Evolutionary conservation across 2,888 invertebrate genomes (phyloP).

Genomic region (Troglohyphantes excavatus): DNA sequence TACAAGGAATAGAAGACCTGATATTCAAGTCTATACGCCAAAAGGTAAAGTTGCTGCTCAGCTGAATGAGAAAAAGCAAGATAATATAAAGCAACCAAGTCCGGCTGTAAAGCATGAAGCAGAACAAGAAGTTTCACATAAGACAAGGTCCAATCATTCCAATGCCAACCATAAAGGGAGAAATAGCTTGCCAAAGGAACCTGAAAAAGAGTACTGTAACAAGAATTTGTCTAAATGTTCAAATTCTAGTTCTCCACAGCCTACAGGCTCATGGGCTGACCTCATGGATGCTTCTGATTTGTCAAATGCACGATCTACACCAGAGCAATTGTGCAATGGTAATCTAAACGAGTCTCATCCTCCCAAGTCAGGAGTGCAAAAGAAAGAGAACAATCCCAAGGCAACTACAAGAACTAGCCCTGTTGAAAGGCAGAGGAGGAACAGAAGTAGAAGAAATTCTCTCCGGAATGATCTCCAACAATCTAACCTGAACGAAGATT

Average conservation of each 20-base stretch:
- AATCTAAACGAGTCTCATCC: slow-evolving; percentile 2
- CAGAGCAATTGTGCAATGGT: slow-evolving; percentile 40
- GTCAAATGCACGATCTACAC: slow-evolving; percentile 44
- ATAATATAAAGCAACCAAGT: neutral
- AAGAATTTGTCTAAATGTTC: slow-evolving; percentile 18
- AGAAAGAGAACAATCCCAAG: slow-evolving; percentile 3
- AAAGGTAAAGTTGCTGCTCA: slow-evolving; percentile 56
- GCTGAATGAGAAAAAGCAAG: neutral
- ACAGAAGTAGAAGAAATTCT: slow-evolving; percentile 12
- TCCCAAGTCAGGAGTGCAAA: neutral
- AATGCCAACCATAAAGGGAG: neutral
- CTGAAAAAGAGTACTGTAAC: neutral
- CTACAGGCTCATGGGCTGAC: slow-evolving; percentile 46
- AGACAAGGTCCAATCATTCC: neutral
- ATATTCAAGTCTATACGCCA: slow-evolving; percentile 70
- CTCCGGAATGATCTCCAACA: slow-evolving; percentile 4
- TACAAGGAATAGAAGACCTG: slow-evolving; percentile 56
- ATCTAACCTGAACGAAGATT: neutral
- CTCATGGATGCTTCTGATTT: slow-evolving; percentile 52
- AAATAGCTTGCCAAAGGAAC: neutral
- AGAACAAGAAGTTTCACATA: neutral
- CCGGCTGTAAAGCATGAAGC: neutral
- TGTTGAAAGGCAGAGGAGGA: neutral
- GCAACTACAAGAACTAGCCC: neutral
- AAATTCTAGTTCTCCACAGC: slow-evolving; percentile 22